Evolutionary conservation across 2,888 invertebrate species (phyloP).

Genomic region (Tetheella fluctuosa): DNA sequence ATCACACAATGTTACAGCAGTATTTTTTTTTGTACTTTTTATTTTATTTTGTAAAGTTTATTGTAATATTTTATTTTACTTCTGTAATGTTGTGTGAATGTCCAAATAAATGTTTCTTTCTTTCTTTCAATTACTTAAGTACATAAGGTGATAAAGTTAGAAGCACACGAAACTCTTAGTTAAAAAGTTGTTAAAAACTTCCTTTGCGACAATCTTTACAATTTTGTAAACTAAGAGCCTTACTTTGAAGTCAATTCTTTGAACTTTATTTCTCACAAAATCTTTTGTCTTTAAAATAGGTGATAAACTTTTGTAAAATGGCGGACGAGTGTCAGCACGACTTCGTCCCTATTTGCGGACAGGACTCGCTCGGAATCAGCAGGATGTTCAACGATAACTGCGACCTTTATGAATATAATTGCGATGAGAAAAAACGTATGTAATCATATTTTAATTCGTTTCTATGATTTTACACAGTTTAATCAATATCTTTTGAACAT

Average conservation of each 20-base stretch:
- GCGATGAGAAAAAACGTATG: conserved; percentile 78
- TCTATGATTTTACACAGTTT: too few species aligned
- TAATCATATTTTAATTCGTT: conserved; percentile 17
- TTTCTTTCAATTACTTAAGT: too few species aligned
- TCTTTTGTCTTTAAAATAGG: conserved; percentile 41
- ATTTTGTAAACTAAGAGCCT: too few species aligned
- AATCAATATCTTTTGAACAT: too few species aligned
- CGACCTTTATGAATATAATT: conserved; percentile 75
- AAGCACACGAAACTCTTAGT: not conserved
- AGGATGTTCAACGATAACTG: conserved; percentile 76
- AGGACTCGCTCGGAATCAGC: conserved; percentile 73
- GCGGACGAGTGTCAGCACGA: conserved; percentile 76
- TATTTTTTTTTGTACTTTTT: too few species aligned
- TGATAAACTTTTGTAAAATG: conserved; percentile 77
- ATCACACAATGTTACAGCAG: too few species aligned
- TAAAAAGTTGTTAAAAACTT: not conserved
- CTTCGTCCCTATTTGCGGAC: conserved; percentile 73
- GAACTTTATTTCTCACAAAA: not conserved
- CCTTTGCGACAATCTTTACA: not conserved
- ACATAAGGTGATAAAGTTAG: too few species aligned
- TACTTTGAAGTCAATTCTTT: too few species aligned
- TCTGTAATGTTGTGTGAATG: too few species aligned
- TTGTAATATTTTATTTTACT: too few species aligned
- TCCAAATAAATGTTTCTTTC: too few species aligned
- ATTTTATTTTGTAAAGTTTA: too few species aligned